A percentile compares a stretch with the other conserved stretches of the same genome.
Conservation (phyloP, 1,140 invertebrate genomes). For the Lethrus apterus region DNA sequence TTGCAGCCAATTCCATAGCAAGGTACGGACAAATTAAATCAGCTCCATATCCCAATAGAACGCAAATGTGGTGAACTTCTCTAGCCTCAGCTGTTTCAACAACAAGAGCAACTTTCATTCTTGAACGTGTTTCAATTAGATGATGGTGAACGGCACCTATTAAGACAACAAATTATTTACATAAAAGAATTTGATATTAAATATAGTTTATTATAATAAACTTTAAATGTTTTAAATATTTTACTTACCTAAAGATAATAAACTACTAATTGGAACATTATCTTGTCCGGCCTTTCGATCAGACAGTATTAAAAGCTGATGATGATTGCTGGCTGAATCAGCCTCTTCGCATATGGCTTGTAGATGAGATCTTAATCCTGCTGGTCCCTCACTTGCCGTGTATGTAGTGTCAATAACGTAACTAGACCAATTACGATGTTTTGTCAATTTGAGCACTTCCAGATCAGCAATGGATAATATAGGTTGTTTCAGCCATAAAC, state of each 20-base stretch:
- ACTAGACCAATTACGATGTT: conserved; percentile 86
- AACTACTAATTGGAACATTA: conserved; percentile 70
- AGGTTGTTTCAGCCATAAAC: conserved; percentile 90
- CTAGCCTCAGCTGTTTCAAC: conserved; percentile 91
- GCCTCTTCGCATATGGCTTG: conserved; percentile 77
- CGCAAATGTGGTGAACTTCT: conserved; percentile 96
- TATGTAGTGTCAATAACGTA: conserved; percentile 89
- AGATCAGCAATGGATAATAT: conserved; percentile 88
- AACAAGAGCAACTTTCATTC: conserved; percentile 93
- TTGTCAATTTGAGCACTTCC: conserved; percentile 76
- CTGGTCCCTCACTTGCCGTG: conserved; percentile 58
- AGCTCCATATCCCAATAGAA: conserved; percentile 92
- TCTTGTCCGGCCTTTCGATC: conserved; percentile 65
- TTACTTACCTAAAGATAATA: conserved; percentile 70
- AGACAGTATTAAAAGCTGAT: conserved; percentile 83
- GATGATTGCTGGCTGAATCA: conserved; percentile 70
- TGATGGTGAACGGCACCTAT: conserved; percentile 89
- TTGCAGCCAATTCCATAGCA: conserved; percentile 85
- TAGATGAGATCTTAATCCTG: conserved; percentile 71
- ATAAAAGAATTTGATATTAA: no score
- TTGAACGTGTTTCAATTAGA: conserved; percentile 87
- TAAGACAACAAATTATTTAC: no score
- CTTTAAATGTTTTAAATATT: no score
- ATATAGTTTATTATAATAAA: no score
- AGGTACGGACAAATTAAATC: conserved; percentile 97